These are phyloP conservation scores for Onychostoma macrolepis DNA, from an alignment of 2,113 vertebrate species.

Conservation along the genomic window DNA sequence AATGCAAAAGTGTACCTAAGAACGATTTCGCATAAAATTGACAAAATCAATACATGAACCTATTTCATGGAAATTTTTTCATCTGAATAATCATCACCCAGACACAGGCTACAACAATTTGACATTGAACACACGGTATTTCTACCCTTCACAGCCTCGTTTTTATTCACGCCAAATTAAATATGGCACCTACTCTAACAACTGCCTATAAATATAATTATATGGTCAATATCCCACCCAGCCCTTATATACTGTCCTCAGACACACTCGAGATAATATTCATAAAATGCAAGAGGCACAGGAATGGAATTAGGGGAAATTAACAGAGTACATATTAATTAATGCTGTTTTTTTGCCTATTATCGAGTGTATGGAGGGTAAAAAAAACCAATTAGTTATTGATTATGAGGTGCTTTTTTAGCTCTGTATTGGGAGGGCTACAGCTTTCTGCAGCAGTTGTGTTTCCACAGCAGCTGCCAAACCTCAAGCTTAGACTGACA, in stretches of 20 bases:
- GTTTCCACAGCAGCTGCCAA: conserved; percentile 23
- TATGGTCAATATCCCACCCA: not conserved
- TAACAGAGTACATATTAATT: conserved; percentile 29
- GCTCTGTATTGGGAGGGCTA: not conserved
- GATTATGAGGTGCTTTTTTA: conserved; percentile 43
- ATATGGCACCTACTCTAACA: not conserved
- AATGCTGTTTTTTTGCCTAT: conserved; percentile 11
- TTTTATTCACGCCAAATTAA: not conserved
- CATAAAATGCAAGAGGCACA: conserved; percentile 9
- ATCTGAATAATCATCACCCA: not conserved
- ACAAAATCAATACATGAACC: not conserved
- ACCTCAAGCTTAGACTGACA: conserved; percentile 35
- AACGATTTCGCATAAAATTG: not conserved
- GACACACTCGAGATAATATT: not conserved
- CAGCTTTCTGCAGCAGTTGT: not conserved
- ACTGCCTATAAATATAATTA: not conserved
- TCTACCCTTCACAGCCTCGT: not conserved
- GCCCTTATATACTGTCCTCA: not conserved
- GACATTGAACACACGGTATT: not conserved
- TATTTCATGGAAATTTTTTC: not conserved
- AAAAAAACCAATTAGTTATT: conserved; percentile 55
- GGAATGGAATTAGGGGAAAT: not conserved
- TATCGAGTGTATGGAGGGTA: conserved; percentile 31
- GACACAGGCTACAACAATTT: not conserved
- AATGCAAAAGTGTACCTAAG: not conserved